Conservation (phyloP, 2,797 vertebrate species). For the Poecilia picta region DNA sequence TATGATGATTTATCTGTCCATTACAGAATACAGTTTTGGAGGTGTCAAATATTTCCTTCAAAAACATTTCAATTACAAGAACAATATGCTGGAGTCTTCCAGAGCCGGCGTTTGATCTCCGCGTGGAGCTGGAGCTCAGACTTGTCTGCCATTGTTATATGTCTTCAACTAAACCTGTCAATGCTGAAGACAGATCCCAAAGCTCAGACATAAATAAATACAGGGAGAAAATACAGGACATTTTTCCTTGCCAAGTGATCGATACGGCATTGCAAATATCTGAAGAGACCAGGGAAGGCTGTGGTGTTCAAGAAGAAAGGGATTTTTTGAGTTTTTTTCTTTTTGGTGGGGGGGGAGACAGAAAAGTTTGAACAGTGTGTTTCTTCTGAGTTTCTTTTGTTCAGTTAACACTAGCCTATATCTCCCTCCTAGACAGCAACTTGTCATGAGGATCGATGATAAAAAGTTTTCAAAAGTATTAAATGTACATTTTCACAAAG, state of each 20-base stretch:
- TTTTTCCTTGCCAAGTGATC: slow-evolving; percentile 46
- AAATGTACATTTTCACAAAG: slow-evolving; percentile 20
- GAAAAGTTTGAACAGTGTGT: slow-evolving; percentile 1
- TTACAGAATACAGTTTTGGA: slow-evolving; percentile 11
- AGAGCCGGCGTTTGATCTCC: slow-evolving; percentile 24
- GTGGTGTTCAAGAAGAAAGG: slow-evolving; percentile 21
- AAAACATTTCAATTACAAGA: slow-evolving; percentile 42
- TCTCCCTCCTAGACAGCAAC: slow-evolving; percentile 2
- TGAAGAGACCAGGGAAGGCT: slow-evolving; percentile 36
- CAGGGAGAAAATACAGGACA: slow-evolving; percentile 29
- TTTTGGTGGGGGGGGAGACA: neutral
- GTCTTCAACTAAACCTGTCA: slow-evolving; percentile 40
- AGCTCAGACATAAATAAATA: slow-evolving; percentile 31
- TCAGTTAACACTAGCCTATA: neutral
- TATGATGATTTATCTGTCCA: slow-evolving; percentile 17
- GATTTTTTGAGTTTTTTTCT: slow-evolving; percentile 3
- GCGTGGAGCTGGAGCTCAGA: slow-evolving; percentile 14
- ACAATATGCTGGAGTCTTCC: slow-evolving; percentile 5
- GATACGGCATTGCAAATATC: slow-evolving; percentile 47
- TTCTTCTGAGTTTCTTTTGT: slow-evolving; percentile 25
- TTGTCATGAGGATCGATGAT: slow-evolving; percentile 8
- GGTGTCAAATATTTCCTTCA: slow-evolving; percentile 1
- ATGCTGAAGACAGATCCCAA: slow-evolving; percentile 35
- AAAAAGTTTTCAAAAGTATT: slow-evolving; percentile 14
- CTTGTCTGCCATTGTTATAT: slow-evolving; percentile 21